A percentile compares a stretch with the other conserved stretches of the same genome.
Evolutionary conservation across 2,888 invertebrate genomes (phyloP).

Genomic region (Imbricaverruca yamaguchii): DNA sequence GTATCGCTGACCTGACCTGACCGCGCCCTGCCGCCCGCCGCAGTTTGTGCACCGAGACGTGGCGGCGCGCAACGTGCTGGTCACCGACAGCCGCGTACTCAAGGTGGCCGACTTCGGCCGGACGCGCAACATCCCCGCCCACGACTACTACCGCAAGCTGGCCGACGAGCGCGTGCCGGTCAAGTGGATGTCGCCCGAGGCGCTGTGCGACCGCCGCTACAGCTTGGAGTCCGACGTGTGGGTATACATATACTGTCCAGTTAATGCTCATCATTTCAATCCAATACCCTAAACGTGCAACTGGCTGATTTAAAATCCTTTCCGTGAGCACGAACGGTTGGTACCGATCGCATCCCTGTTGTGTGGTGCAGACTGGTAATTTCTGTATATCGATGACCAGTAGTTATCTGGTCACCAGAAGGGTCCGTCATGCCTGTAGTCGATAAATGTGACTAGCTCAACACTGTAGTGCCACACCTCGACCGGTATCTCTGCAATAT

Average conservation of each 20-base stretch:
- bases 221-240: conserved; percentile 75
- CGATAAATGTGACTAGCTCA: too few species aligned
- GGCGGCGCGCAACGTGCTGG: conserved; percentile 94
- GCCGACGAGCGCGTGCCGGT: conserved; percentile 93
- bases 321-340: too few species aligned
- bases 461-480: too few species aligned
- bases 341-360: too few species aligned
- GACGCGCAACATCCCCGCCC: conserved; percentile 86
- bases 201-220: conserved; percentile 88
- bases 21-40: background rate
- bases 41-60: conserved; percentile 94
- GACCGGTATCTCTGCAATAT: too few species aligned
- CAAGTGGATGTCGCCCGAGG: conserved; percentile 99
- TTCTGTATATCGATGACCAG: too few species aligned
- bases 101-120: conserved; percentile 99
- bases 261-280: too few species aligned
- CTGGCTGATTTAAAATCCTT: too few species aligned
- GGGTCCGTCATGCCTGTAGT: too few species aligned
- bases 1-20: background rate
- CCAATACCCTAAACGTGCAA: too few species aligned
- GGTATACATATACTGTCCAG: conserved; percentile 42
- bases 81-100: conserved; percentile 83
- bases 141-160: conserved; percentile 92
- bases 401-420: too few species aligned
- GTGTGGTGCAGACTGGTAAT: too few species aligned